These are phyloP conservation scores for Porites cylindrica DNA, from an alignment of 92 coral and sea anemone species.

Conservation along the genomic window DNA sequence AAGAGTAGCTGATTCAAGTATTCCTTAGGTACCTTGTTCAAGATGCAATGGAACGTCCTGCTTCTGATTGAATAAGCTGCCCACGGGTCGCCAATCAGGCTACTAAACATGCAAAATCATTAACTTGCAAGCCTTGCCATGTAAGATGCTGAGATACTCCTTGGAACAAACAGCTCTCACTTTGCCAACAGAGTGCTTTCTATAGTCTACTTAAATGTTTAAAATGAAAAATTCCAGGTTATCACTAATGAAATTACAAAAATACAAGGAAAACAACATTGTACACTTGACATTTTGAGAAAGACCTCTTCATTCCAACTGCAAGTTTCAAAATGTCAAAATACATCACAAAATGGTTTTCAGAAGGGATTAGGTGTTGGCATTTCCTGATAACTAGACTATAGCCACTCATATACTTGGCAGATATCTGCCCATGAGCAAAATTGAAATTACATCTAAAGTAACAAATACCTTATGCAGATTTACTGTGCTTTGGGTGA, in stretches of 20 bases:
- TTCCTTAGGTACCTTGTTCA: too few relatives aligned
- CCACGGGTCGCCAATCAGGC: too few relatives aligned
- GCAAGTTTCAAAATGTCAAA: not conserved
- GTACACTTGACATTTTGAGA: too few relatives aligned
- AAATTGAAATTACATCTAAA: not conserved
- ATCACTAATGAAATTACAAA: conserved; percentile 9
- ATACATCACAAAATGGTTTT: not conserved
- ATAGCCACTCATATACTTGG: not conserved
- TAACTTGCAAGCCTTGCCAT: not conserved
- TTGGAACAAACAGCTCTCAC: not conserved
- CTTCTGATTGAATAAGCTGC: too few relatives aligned
- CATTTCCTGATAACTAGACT: too few relatives aligned
- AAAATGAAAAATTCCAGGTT: not conserved
- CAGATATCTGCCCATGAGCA: not conserved
- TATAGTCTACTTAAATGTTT: not conserved
- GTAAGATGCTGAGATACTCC: not conserved
- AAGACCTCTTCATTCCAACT: not conserved
- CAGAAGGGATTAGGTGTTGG: not conserved
- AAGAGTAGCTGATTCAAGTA: too few relatives aligned
- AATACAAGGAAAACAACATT: too few relatives aligned
- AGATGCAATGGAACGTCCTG: too few relatives aligned
- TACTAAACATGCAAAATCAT: too few relatives aligned
- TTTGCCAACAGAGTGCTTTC: conserved; percentile 1
- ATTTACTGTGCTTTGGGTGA: conserved; percentile 39
- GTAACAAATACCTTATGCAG: not conserved